Evolutionary conservation across 1,140 invertebrate species (phyloP).

Genomic region (Drosophila bifasciata): DNA sequence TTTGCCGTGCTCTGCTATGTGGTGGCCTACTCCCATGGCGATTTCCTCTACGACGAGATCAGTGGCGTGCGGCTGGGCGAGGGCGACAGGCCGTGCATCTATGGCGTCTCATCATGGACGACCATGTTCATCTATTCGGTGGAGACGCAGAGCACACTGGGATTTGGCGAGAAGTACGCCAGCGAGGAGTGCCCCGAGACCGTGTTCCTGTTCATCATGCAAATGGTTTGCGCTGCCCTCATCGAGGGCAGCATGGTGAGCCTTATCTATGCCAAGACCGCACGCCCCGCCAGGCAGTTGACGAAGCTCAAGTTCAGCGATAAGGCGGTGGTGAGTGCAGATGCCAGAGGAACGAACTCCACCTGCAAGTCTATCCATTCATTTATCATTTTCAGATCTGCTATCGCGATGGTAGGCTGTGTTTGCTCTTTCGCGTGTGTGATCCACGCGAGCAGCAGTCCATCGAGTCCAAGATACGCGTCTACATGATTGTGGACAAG

Average conservation of each 20-base stretch:
- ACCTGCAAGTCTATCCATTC: not conserved
- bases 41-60: conserved; percentile 79
- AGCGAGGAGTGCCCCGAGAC: conserved; percentile 94
- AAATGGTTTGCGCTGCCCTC: conserved; percentile 86
- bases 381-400: conserved; percentile 84
- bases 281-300: conserved; percentile 85
- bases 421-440: conserved; percentile 87
- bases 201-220: conserved; percentile 88
- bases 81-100: conserved; percentile 83
- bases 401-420: conserved; percentile 86
- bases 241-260: conserved; percentile 86
- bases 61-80: conserved; percentile 70
- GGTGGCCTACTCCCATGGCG: conserved; percentile 85
- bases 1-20: conserved; percentile 86
- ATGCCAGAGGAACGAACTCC: not conserved
- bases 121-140: conserved; percentile 87
- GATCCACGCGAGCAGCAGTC: conserved; percentile 86
- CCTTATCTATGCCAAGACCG: conserved; percentile 87
- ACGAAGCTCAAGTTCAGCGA: conserved; percentile 86
- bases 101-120: conserved; percentile 85
- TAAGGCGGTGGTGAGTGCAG: conserved; percentile 85
- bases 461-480: conserved; percentile 86
- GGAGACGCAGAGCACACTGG: conserved; percentile 88
- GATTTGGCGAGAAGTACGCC: conserved; percentile 90
- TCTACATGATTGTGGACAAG: conserved; percentile 85